Evolutionary conservation across 2,797 vertebrate species (phyloP).

Genomic region (Peromyscus eremicus): DNA sequence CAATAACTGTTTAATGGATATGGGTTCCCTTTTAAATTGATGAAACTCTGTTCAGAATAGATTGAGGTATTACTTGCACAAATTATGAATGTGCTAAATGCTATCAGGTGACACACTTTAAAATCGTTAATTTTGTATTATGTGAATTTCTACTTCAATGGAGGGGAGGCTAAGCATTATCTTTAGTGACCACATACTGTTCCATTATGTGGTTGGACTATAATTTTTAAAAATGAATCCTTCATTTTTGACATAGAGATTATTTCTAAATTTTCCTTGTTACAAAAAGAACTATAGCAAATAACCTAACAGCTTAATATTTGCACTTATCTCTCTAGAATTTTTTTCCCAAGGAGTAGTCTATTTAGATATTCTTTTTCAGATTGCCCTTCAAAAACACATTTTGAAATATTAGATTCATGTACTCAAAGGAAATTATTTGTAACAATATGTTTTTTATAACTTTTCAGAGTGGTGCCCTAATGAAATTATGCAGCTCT

Average conservation of each 20-base stretch:
- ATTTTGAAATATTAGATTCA: not conserved
- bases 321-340: not conserved
- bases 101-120: not conserved
- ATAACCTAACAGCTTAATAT: conserved; percentile 21
- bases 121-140: conserved; percentile 20
- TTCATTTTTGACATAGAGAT: not conserved
- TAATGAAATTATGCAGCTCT: not conserved
- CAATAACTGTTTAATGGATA: not conserved
- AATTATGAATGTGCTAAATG: not conserved
- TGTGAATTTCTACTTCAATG: not conserved
- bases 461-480: not conserved
- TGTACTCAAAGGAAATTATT: conserved; percentile 30
- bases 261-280: not conserved
- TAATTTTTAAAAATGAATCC: not conserved
- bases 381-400: not conserved
- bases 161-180: not conserved
- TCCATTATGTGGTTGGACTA: not conserved
- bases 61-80: not conserved
- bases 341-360: not conserved
- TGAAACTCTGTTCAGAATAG: not conserved
- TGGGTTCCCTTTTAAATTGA: not conserved
- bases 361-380: not conserved
- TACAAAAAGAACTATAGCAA: not conserved
- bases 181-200: not conserved
- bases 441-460: not conserved